Base-by-base conservation (phyloP, 2,797 vertebrate species). In the Micromesistius poutassou region DNA sequence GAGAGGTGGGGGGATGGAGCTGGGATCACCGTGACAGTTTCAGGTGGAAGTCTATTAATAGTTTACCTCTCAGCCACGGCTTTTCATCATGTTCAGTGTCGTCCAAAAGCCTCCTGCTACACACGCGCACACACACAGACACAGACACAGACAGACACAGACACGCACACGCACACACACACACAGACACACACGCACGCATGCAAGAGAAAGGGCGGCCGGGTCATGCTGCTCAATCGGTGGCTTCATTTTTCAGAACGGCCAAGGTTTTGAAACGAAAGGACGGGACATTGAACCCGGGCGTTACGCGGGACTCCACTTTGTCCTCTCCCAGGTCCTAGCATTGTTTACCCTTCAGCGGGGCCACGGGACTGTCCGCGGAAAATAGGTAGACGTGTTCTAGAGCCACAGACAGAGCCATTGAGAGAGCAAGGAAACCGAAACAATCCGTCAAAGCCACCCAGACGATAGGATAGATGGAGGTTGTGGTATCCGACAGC, bases 41-140 rank as follows among this genome's bases (percentile, higher is more conserved):
- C 90, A 94, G 94, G 94, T 94, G 92, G 93, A 93, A 89, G 91
- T 94, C 94, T 95, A 95, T 94, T 95, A 93, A 94, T 95, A 95
- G 94, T 93, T 94, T 94, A 93, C 90, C 92, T 92, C 91, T 92
- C 91, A 90, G 91, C 93, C 90, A 85, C 87, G 91, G 93, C 92
- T 87, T 93, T 95, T 94, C 91, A 95, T 94, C 94, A 94, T 94
- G 92, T 90, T 83, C 87, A 72, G 33, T 30, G 86, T 86, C 85
- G 91, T 93, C 91, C 93, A 93, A 93, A 90, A 92, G 89, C 91
- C 93, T 93, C 89, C 89, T 91, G 91, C 91, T 90, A 92, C 88
- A 90, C 62, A 28, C 62, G 12, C 46, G 12, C 46, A 55, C 46
- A 55, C 19, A 55, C 46, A 55, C 46, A 55, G 22, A 62, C 55